Conservation (phyloP, 2,113 vertebrate species). For the Alouatta palliata region DNA sequence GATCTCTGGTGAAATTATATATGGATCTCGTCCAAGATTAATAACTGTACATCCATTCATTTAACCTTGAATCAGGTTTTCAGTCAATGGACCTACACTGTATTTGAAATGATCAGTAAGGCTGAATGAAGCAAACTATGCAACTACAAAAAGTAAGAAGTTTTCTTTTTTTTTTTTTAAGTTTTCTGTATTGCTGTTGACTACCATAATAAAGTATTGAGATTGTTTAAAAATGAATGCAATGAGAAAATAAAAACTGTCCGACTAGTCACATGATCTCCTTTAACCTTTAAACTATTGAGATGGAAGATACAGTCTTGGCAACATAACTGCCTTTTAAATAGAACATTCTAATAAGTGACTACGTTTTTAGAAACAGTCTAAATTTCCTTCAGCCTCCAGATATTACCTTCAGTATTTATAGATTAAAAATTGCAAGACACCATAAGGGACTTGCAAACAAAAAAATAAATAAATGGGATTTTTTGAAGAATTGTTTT, state of each 20-base stretch:
- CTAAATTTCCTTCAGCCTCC: not conserved
- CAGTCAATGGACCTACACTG: slow-evolving; percentile 78
- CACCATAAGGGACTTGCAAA: not conserved
- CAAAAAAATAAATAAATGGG: not conserved
- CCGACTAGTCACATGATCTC: not conserved
- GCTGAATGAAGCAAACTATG: slow-evolving; percentile 71
- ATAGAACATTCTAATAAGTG: not conserved
- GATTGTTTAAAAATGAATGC: slow-evolving; percentile 27
- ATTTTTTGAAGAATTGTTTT: not conserved
- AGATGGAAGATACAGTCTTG: not conserved
- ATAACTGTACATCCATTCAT: slow-evolving; percentile 80
- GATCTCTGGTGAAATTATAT: slow-evolving; percentile 68
- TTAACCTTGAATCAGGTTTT: slow-evolving; percentile 71
- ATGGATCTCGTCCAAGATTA: slow-evolving; percentile 76
- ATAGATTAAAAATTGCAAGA: not conserved
- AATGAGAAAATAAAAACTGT: slow-evolving; percentile 19
- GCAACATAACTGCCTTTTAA: not conserved
- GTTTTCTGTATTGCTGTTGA: slow-evolving; percentile 60
- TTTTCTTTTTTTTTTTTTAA: slow-evolving; percentile 3
- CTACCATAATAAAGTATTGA: slow-evolving; percentile 32
- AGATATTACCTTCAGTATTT: not conserved
- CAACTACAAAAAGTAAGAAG: slow-evolving; percentile 73
- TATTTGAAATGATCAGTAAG: slow-evolving; percentile 77
- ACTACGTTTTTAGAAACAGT: not conserved
- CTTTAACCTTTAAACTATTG: not conserved